Percentiles rank a stretch among this genome's conserved stretches.
Evolutionary conservation across 1,140 invertebrate genomes (phyloP).

Genomic region (Drosophila albomicans): DNA sequence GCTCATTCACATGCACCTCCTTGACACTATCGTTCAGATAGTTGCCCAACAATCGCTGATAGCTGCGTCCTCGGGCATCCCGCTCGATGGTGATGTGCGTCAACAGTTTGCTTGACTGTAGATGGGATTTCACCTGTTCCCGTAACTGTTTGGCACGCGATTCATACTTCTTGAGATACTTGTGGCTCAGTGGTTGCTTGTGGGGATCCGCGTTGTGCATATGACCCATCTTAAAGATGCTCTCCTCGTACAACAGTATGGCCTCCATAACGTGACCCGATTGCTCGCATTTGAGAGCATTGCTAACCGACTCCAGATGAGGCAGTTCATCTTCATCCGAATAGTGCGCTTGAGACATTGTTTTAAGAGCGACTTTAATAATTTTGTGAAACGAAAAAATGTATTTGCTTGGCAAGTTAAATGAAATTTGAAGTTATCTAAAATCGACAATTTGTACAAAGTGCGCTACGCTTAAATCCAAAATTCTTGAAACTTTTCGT

Average conservation of each 20-base stretch:
- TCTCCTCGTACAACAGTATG: conserved; percentile 72
- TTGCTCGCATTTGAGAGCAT: conserved; percentile 69
- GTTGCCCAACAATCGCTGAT: conserved; percentile 69
- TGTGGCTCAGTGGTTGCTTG: conserved; percentile 50
- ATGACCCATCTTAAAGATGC: conserved; percentile 63
- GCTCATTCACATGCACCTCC: conserved; percentile 74
- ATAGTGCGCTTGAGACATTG: conserved; percentile 51
- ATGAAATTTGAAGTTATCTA: too few relatives aligned
- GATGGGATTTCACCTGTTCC: conserved; percentile 69
- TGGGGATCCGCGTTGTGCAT: conserved; percentile 51
- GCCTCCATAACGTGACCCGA: conserved; percentile 74
- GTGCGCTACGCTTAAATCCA: neutral
- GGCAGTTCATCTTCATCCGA: conserved; percentile 51
- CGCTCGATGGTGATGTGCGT: conserved; percentile 65
- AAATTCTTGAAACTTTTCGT: too few relatives aligned
- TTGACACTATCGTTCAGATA: conserved; percentile 68
- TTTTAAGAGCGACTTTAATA: neutral
- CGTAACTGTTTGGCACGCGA: conserved; percentile 56
- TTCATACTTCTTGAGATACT: conserved; percentile 68
- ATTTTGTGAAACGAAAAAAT: neutral
- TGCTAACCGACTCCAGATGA: conserved; percentile 56
- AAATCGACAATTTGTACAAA: neutral
- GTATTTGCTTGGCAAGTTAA: neutral
- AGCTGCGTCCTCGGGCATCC: conserved; percentile 64
- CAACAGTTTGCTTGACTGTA: conserved; percentile 62